These are phyloP conservation scores for Panulirus ornatus DNA, from an alignment of 1,140 invertebrate genomes.

Conservation along the genomic window DNA sequence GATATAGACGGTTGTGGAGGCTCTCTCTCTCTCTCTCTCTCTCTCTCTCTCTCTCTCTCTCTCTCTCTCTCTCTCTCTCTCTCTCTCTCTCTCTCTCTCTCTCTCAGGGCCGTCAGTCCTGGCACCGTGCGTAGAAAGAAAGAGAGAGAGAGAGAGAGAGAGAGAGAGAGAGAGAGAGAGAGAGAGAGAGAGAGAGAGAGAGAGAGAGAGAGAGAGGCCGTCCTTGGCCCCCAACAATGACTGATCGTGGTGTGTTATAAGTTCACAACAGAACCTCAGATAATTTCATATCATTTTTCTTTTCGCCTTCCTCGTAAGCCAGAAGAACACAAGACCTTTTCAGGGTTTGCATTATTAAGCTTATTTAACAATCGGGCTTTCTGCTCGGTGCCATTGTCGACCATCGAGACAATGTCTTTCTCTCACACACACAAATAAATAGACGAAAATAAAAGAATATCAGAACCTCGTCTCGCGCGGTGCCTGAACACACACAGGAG, in stretches of 20 bases:
- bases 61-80: constrained; percentile 3
- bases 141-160: constrained; percentile 21
- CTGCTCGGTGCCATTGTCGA: not conserved
- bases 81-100: not conserved
- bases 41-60: not conserved
- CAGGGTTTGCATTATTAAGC: not conserved
- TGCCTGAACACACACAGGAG: too few relatives aligned
- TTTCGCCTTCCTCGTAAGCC: too few relatives aligned
- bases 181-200: constrained; percentile 3
- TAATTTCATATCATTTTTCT: too few relatives aligned
- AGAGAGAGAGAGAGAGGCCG: constrained; percentile 19
- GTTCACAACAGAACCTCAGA: too few relatives aligned
- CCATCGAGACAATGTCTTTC: too few relatives aligned
- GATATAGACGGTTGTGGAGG: not conserved
- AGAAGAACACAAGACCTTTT: not conserved
- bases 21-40: not conserved
- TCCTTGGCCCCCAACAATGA: not conserved
- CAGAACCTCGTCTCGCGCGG: too few relatives aligned
- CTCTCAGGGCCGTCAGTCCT: not conserved
- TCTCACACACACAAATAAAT: too few relatives aligned
- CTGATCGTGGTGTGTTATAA: not conserved
- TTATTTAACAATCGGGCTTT: not conserved
- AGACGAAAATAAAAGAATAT: too few relatives aligned
- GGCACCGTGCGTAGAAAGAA: not conserved
- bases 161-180: not conserved